Evolutionary conservation across 1,140 invertebrate genomes (phyloP).

Genomic region (Piezodorus guildinii): DNA sequence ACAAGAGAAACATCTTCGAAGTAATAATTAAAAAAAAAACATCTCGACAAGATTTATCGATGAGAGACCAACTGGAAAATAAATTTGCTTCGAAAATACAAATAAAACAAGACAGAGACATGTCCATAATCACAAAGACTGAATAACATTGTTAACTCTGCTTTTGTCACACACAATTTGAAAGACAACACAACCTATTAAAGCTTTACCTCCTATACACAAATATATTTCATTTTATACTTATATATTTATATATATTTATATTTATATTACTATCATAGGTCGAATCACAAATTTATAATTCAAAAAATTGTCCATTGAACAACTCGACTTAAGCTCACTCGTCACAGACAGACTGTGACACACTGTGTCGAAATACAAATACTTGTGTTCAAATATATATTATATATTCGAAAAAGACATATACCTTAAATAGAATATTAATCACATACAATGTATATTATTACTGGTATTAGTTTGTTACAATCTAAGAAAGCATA

Average conservation of each 20-base stretch:
- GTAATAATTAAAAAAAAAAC: neutral
- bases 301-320: constrained; percentile 22
- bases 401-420: constrained; percentile 20
- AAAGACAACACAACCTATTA: constrained; percentile 26
- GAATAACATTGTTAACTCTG: constrained; percentile 19
- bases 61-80: constrained; percentile 6
- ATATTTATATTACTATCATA: constrained; percentile 20
- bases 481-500: constrained; percentile 23
- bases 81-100: constrained; percentile 12
- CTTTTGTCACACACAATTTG: constrained; percentile 19
- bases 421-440: constrained; percentile 18
- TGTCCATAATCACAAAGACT: neutral
- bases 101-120: constrained; percentile 13
- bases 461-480: constrained; percentile 21
- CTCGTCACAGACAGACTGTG: constrained; percentile 13
- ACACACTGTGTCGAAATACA: constrained; percentile 19
- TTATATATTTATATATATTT: constrained; percentile 16
- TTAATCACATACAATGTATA: constrained; percentile 23
- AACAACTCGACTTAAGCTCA: constrained; percentile 24
- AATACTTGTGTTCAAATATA: constrained; percentile 20
- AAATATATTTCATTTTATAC: constrained; percentile 20
- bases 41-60: neutral
- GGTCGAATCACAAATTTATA: constrained; percentile 18
- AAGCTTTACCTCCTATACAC: constrained; percentile 25
- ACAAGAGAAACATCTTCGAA: constrained; percentile 8